phyloP scores from a whole-genome alignment of 2,797 vertebrate species.

The Selene dorsalis region DNA sequence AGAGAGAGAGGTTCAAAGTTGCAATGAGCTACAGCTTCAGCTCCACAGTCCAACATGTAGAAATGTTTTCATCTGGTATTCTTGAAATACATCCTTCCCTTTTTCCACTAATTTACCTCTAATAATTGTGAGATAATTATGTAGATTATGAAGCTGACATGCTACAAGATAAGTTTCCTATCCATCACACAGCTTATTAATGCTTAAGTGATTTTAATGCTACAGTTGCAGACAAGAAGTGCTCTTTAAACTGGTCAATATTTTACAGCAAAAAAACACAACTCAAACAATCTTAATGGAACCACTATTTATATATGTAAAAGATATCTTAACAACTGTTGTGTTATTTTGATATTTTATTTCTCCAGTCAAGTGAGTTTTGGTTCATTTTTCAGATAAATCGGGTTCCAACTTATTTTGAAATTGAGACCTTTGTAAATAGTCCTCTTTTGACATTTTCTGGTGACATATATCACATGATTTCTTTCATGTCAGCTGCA shows the following conservation, averaged over 20 bases:
- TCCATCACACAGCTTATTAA: not conserved
- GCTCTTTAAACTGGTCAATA: not conserved
- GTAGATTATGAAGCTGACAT: not conserved
- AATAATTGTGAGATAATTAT: not conserved
- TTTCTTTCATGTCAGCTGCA: not conserved
- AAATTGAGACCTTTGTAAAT: not conserved
- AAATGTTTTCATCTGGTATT: slow-evolving; percentile 41
- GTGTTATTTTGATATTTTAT: not conserved
- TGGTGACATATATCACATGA: not conserved
- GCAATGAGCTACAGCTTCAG: slow-evolving; percentile 21
- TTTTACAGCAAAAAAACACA: not conserved
- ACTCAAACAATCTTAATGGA: not conserved
- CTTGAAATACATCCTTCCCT: not conserved
- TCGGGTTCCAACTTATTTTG: not conserved
- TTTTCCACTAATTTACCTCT: not conserved
- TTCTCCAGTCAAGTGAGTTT: not conserved
- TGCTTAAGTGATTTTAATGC: not conserved
- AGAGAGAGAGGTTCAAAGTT: slow-evolving; percentile 28
- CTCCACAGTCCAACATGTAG: not conserved
- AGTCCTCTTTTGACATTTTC: not conserved
- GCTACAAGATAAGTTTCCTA: not conserved
- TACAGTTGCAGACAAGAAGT: not conserved
- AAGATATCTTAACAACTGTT: not conserved
- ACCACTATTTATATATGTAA: not conserved
- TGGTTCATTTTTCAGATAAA: not conserved